Evolutionary conservation across 2,797 vertebrate genomes (phyloP).

Genomic region (Hoplostethus mediterraneus): DNA sequence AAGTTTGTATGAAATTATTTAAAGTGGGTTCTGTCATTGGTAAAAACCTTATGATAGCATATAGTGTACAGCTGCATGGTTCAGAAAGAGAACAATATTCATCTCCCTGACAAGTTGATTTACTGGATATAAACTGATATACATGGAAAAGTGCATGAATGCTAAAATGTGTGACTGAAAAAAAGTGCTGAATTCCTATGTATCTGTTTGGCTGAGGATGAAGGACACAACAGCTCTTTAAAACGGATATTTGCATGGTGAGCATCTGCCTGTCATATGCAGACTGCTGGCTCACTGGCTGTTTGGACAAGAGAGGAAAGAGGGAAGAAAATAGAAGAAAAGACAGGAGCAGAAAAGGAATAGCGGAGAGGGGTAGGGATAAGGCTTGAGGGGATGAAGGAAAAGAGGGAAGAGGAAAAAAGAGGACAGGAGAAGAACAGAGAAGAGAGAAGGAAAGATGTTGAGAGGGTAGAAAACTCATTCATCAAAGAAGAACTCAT

Average conservation of each 20-base stretch:
- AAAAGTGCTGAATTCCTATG: conserved; percentile 68
- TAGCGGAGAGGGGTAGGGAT: not conserved
- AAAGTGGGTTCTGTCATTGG: conserved; percentile 53
- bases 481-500: not conserved
- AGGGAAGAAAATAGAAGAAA: not conserved
- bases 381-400: no score
- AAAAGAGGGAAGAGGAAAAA: not conserved
- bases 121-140: conserved; percentile 65
- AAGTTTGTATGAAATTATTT: conserved; percentile 63
- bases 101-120: conserved; percentile 71
- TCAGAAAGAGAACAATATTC: conserved; percentile 68
- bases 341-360: conserved; percentile 11
- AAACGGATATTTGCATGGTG: conserved; percentile 62
- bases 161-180: conserved; percentile 52
- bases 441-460: not conserved
- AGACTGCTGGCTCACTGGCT: conserved; percentile 29
- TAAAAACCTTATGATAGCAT: conserved; percentile 50
- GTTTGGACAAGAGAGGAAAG: conserved; percentile 35
- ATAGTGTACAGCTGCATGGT: conserved; percentile 35
- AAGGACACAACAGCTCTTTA: conserved; percentile 60
- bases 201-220: conserved; percentile 74
- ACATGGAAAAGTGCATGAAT: conserved; percentile 49
- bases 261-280: conserved; percentile 79
- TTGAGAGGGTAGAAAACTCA: not conserved
- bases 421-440: not conserved